Percentiles rank a stretch among this genome's conserved stretches.
Conservation (phyloP, 2,113 vertebrate species). For the Microtus oregoni region DNA sequence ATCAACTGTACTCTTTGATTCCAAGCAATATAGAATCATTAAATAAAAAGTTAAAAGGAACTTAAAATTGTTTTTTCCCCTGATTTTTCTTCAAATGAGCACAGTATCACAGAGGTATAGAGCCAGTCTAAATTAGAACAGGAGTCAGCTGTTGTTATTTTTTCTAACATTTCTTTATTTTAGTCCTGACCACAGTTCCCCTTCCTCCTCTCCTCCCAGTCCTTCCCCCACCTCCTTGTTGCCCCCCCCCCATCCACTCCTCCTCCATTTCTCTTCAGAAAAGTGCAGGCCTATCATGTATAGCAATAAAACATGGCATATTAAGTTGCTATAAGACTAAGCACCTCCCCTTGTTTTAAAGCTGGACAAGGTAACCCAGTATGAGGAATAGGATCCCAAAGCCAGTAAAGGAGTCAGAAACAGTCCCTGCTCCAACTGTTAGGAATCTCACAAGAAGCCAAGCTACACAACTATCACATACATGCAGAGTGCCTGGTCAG, state of each 20-base stretch:
- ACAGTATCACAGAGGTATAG: not conserved
- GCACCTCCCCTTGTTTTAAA: not conserved
- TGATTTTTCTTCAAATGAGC: not conserved
- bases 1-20: not conserved
- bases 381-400: not conserved
- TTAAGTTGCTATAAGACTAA: not conserved
- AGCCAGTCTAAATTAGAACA: not conserved
- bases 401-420: not conserved
- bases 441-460: not conserved
- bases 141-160: not conserved
- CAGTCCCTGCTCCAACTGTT: not conserved
- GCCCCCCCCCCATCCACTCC: not conserved
- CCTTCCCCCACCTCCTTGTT: not conserved
- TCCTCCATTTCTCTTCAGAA: not conserved
- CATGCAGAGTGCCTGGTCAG: not conserved
- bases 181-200: not conserved
- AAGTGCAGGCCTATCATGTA: not conserved
- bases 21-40: not conserved
- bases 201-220: not conserved
- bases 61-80: not conserved
- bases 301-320: not conserved
- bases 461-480: not conserved
- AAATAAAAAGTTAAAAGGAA: constrained; percentile 7
- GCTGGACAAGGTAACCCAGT: not conserved
- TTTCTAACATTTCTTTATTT: not conserved